Conservation (phyloP, 2,113 vertebrate genomes). For the Phasianus colchicus region DNA sequence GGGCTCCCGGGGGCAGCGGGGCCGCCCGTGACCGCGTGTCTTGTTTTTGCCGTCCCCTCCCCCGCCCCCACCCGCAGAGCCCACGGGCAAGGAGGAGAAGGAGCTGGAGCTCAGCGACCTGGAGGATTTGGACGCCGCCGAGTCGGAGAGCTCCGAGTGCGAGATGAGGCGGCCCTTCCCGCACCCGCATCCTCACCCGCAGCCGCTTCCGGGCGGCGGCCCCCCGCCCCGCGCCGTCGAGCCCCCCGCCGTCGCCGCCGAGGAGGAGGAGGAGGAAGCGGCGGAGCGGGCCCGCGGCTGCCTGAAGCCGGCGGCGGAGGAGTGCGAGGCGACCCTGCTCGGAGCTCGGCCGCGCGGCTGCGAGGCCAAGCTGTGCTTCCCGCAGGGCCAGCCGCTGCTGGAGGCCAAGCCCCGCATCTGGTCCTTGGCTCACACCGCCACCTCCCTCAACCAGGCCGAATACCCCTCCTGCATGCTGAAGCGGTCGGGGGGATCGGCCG, state of each 20-base stretch:
- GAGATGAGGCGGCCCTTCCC: conserved; percentile 90
- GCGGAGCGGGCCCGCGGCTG: conserved; percentile 86
- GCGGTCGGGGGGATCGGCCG: conserved; percentile 81
- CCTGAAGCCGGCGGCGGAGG: conserved; percentile 80
- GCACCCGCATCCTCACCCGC: neutral
- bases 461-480: conserved; percentile 96
- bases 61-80: conserved; percentile 74
- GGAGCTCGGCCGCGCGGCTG: conserved; percentile 76
- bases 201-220: conserved; percentile 75
- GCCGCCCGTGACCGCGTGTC: conserved; percentile 13
- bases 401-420: conserved; percentile 96
- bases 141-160: conserved; percentile 91
- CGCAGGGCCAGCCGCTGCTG: conserved; percentile 81
- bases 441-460: conserved; percentile 92
- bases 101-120: conserved; percentile 93
- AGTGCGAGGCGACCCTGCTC: conserved; percentile 80
- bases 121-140: conserved; percentile 92
- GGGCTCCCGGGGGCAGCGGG: neutral
- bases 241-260: conserved; percentile 72
- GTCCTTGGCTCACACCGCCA: conserved; percentile 97
- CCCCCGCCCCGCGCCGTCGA: conserved; percentile 83
- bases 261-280: conserved; percentile 76
- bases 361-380: conserved; percentile 84
- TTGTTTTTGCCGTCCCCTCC: conserved; percentile 17
- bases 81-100: conserved; percentile 86